Evolutionary conservation across 53 echinoderm and acorn worm species (phyloP), one percentile per base, ranked within the genome.

Genomic region (Paracentrotus lividus): DNA sequence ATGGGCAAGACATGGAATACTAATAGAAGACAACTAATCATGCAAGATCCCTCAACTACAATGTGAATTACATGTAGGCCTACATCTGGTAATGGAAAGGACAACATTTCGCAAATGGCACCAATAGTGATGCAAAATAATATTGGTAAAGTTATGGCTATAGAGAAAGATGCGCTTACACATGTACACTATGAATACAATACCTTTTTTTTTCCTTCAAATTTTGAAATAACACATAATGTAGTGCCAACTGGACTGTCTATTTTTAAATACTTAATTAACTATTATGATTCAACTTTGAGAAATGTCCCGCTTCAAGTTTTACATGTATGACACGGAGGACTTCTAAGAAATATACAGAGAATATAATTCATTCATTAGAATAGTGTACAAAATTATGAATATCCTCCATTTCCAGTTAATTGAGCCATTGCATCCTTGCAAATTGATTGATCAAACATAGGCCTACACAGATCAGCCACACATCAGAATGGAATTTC

Each of bases 1-100:
- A 52, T 87, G 87, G 36, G 85, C 20, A 34, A 87, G 87, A 34
- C 40, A 56, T 49, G 32, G 87, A 87, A 57, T 87, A 56, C 55
- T 87, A 47, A 85, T 27, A 38, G 18, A 18, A 72, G 16, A 33
- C 1, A 33, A 67, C 31, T 67, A 3, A 67, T 67, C 31, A 67
- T 66, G 33, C 29, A 66, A 66, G 29, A 66, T 32, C 66, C 8
- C 33, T 66, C 8, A 32, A 8, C 29, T 65, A 65, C 65, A 26
- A 23, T 65, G 65, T 65, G n/a, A n/a, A n/a, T n/a, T n/a, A 65
- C 64, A 64, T 64, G 26, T 66, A 66, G 31, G 66, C 10, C 23
- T 65, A 65, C 65, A 65, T 65, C 2, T 31, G 13, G 69, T 36
- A 69, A 13, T 16, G 16, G 1, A 72, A 36, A 72, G 12, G 40